phyloP scores from a whole-genome alignment of 2,888 invertebrate genomes.

The Smittia aterrima region DNA sequence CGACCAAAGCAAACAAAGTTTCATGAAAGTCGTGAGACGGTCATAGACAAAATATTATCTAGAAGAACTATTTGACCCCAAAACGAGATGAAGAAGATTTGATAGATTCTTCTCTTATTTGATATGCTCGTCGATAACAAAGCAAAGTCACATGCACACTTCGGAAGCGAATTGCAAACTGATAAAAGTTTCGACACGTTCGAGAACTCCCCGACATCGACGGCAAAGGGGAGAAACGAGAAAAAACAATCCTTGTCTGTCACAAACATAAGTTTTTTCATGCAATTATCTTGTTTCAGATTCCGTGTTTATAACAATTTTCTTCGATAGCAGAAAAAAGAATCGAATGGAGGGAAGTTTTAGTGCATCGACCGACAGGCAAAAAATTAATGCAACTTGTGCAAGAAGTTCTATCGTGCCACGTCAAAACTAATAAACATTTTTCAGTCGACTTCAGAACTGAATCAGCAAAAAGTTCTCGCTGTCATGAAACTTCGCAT shows the following conservation, averaged over 20 bases:
- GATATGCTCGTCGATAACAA: not conserved
- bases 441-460: not conserved
- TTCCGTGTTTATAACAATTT: not conserved
- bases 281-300: constrained; percentile 36
- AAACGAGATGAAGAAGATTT: no score
- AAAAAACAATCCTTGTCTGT: constrained; percentile 17
- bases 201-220: not conserved
- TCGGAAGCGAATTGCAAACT: not conserved
- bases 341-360: no score
- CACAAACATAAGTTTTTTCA: constrained; percentile 35
- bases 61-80: no score
- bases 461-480: not conserved
- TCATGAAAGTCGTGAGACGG: not conserved
- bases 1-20: not conserved
- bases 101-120: not conserved
- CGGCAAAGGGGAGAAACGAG: not conserved
- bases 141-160: not conserved
- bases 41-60: not conserved
- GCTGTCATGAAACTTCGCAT: not conserved
- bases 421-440: constrained; percentile 36
- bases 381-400: not conserved
- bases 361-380: no score
- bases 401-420: not conserved
- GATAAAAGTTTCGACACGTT: constrained; percentile 32
- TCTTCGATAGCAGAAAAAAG: not conserved